phyloP scores from a whole-genome alignment of 2,888 invertebrate genomes.

The Caenorhabditis drosophilae region DNA sequence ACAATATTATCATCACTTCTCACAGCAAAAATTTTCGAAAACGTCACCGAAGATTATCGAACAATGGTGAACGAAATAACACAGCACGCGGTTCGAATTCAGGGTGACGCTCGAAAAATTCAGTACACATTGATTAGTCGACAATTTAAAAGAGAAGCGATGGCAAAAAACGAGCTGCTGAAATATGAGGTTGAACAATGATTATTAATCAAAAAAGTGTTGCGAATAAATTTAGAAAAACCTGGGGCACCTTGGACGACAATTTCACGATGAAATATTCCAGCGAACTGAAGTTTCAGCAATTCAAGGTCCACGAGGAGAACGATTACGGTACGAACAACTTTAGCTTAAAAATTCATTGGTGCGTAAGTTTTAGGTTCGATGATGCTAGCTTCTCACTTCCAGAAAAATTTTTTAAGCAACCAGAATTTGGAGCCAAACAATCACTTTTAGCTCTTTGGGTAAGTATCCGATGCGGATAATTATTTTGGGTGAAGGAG shows the following conservation, averaged over 20 bases:
- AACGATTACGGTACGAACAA: too few species aligned
- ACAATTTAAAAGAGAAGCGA: constrained; percentile 1
- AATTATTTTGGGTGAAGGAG: too few species aligned
- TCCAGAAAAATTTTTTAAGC: neutral
- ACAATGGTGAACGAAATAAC: constrained; percentile 1
- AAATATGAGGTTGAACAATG: constrained; percentile 2
- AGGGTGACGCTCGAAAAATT: constrained; percentile 5
- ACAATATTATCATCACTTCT: neutral
- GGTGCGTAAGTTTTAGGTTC: too few species aligned
- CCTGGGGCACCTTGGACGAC: neutral
- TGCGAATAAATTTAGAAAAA: neutral
- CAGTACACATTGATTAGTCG: neutral
- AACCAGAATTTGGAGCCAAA: neutral
- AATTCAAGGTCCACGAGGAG: constrained; percentile 26
- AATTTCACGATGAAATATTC: neutral
- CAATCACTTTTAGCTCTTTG: neutral
- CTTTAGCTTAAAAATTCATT: too few species aligned
- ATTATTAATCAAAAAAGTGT: neutral
- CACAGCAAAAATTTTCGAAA: neutral
- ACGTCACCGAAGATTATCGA: neutral
- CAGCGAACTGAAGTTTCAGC: constrained; percentile 3
- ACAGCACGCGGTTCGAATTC: constrained; percentile 2
- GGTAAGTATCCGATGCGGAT: neutral
- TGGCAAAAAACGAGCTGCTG: neutral
- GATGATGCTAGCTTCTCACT: neutral